A percentile compares a stretch with the other conserved stretches of the same genome.
phyloP scores from a whole-genome alignment of 2,797 vertebrate species.

The Premnoplex brunnescens region DNA sequence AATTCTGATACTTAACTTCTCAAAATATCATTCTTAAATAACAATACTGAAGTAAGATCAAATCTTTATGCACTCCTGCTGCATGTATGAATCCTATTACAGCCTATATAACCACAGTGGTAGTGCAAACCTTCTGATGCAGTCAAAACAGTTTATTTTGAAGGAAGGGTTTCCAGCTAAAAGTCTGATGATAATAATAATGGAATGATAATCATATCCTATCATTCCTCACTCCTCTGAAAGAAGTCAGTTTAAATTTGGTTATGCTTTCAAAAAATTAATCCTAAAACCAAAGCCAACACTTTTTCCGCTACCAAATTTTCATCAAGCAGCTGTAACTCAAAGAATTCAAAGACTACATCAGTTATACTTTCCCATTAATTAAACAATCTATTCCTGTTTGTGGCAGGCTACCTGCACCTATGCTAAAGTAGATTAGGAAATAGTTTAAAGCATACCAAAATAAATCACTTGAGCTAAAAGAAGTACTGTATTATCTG shows the following conservation, averaged over 20 bases:
- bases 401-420: neutral
- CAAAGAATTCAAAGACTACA: neutral
- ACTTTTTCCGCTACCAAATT: rapidly evolving
- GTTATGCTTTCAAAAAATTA: neutral
- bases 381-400: neutral
- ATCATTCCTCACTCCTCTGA: neutral
- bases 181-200: neutral
- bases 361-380: neutral
- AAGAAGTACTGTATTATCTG: neutral
- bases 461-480: neutral
- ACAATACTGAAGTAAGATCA: neutral
- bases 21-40: neutral
- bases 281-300: neutral
- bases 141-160: neutral
- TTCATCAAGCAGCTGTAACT: neutral
- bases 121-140: neutral
- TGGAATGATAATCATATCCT: neutral
- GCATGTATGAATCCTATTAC: rapidly evolving
- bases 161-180: neutral
- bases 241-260: neutral
- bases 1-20: neutral
- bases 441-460: neutral
- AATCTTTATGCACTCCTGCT: neutral
- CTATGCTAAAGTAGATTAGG: neutral
- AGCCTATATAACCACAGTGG: neutral